phyloP scores from a whole-genome alignment of 2,113 vertebrate genomes.

The Chlamydotis undulata region DNA sequence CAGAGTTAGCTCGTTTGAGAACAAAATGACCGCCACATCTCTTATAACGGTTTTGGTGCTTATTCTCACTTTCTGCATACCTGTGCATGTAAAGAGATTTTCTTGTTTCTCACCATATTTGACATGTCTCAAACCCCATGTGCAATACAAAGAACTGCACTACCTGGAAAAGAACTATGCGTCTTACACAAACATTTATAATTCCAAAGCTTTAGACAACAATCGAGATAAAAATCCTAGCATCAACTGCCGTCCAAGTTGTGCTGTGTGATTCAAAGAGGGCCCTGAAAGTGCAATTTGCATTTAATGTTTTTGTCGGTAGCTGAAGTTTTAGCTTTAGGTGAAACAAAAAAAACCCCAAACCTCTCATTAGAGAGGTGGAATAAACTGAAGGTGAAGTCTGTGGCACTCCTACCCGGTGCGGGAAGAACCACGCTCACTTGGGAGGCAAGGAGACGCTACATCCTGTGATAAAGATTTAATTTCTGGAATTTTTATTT shows the following conservation, averaged over 20 bases:
- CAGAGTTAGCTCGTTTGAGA: neutral
- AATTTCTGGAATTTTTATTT: neutral
- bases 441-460: neutral
- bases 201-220: constrained; percentile 9
- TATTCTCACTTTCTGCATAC: neutral
- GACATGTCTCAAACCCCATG: neutral
- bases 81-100: neutral
- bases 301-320: neutral
- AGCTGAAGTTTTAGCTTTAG: neutral
- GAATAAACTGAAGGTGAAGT: neutral
- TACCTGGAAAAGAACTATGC: neutral
- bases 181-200: constrained; percentile 10
- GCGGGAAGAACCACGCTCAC: neutral
- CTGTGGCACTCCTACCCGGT: neutral
- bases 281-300: constrained; percentile 14
- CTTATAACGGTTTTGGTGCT: neutral
- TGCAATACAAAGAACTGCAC: neutral
- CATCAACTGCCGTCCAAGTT: neutral
- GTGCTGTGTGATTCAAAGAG: neutral
- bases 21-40: neutral
- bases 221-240: neutral
- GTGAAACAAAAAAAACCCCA: neutral
- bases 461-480: neutral
- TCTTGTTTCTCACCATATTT: neutral
- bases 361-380: neutral